Base-by-base conservation (phyloP, 2,113 vertebrate genomes). In the Cercocebus atys region DNA sequence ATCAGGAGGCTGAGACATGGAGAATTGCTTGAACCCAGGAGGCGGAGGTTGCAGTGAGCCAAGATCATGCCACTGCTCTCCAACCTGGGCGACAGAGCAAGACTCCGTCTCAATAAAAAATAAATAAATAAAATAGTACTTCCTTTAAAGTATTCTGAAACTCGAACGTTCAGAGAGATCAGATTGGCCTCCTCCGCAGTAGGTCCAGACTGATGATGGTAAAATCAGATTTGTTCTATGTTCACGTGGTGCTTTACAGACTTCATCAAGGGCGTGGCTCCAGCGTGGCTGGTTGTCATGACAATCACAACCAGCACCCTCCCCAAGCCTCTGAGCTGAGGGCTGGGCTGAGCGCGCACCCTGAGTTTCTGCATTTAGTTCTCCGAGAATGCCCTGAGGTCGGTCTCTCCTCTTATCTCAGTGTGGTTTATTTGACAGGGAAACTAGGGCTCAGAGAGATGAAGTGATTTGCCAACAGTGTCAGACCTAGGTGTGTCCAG, bases 161-260 rank as follows among this genome's bases (percentile, higher is more conserved):
- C 80, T 40, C 13, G 23, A 68, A 40, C 47, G n/a, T 73, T 4
- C 0, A 4, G 76, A 50, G 83, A 20, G 10, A 57, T n/a, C 30
- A 25, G 38, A 22, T 61, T 25, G 35, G 20, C 27, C 22, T 84
- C 73, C 23, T 47, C 45, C 18, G 18, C 76, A 0, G 11, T 11
- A 30, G 50, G 7, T 32, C 14, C 35, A 43, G 55, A 57, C 55
- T 1, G 2, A 8, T 25, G 35, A 0, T 5, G 0, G 1, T 3
- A 16, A 47, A n/a, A 6, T 47, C 84, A n/a, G 38, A 73, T 1
- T 3, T 1, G 2, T 40, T 45, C 16, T 13, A 1, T 17, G 72
- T 45, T 32, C 61, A 2, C 0, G 0, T 0, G 6, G 47, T 2
- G 2, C 43, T 40, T 2, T 4, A 12, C 0, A 25, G 92, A 25